phyloP scores from a whole-genome alignment of 2,113 vertebrate genomes.

The zebrafish (Danio rerio) region DNA sequence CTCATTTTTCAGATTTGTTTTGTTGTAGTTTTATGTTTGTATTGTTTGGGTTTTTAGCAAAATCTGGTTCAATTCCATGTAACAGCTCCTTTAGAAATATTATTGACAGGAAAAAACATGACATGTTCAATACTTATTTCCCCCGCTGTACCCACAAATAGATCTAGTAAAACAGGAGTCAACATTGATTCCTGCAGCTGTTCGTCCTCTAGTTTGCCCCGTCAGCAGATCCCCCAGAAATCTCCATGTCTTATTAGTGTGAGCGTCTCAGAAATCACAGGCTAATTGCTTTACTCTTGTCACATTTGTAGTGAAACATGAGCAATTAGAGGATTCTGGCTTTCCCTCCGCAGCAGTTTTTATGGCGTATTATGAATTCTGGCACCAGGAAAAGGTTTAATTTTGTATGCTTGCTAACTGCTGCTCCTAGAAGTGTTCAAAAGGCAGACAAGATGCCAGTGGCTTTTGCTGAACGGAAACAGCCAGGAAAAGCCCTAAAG shows the following conservation, averaged over 20 bases:
- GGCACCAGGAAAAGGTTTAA: not conserved
- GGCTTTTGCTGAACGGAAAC: not conserved
- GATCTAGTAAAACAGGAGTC: too few relatives aligned
- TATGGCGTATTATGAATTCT: constrained; percentile 25
- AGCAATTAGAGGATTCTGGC: constrained; percentile 37
- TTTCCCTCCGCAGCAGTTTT: not conserved
- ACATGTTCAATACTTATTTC: too few relatives aligned
- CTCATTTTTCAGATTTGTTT: too few relatives aligned
- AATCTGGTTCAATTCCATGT: too few relatives aligned
- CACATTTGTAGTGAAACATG: constrained; percentile 35
- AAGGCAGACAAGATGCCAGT: constrained; percentile 4
- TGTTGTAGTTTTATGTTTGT: too few relatives aligned
- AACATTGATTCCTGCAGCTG: too few relatives aligned
- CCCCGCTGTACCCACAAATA: too few relatives aligned
- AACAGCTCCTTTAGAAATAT: too few relatives aligned
- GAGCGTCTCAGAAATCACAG: not conserved
- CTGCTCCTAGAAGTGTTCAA: not conserved
- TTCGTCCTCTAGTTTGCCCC: too few relatives aligned
- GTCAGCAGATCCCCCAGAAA: not conserved
- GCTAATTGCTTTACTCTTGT: constrained; percentile 31
- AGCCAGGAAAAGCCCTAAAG: constrained; percentile 7
- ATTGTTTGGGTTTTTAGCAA: too few relatives aligned
- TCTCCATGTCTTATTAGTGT: not conserved
- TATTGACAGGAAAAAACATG: too few relatives aligned
- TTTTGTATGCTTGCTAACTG: constrained; percentile 2